Conservation (phyloP, 1,140 invertebrate species). For the Drosophila tropicalis region DNA sequence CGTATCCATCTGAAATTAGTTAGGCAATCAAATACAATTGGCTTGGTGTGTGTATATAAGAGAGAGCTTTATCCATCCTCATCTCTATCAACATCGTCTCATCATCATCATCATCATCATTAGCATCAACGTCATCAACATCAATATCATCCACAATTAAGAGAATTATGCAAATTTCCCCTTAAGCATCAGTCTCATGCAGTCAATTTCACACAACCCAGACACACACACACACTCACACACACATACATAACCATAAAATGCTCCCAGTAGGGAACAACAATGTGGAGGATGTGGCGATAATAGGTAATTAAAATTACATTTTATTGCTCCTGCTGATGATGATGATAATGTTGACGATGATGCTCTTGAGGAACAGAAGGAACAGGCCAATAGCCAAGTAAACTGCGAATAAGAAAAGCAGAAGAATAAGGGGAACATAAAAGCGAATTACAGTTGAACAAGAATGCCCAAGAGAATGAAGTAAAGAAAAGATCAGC, state of each 20-base stretch:
- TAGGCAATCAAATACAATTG: conserved; percentile 10
- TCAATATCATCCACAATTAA: conserved; percentile 9
- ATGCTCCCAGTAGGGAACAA: background rate
- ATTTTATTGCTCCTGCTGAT: too few relatives aligned
- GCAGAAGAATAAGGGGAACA: too few relatives aligned
- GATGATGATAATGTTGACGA: too few relatives aligned
- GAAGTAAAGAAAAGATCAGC: background rate
- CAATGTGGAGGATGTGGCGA: background rate
- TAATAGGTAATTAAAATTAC: conserved; percentile 1
- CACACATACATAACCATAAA: background rate
- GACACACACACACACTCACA: background rate
- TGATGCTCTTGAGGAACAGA: too few relatives aligned
- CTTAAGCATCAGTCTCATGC: conserved; percentile 6
- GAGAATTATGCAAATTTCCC: conserved; percentile 11
- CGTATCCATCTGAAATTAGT: conserved; percentile 82
- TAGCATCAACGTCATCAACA: background rate
- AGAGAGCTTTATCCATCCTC: background rate
- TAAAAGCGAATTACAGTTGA: too few relatives aligned
- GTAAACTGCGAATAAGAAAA: too few relatives aligned
- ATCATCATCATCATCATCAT: background rate
- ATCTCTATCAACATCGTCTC: background rate
- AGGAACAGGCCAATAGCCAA: too few relatives aligned
- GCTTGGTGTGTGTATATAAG: background rate
- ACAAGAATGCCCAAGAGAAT: too few relatives aligned
- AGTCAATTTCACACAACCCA: background rate